Evolutionary conservation across 1,140 invertebrate species (phyloP).

Genomic region (Achatina immaculata): DNA sequence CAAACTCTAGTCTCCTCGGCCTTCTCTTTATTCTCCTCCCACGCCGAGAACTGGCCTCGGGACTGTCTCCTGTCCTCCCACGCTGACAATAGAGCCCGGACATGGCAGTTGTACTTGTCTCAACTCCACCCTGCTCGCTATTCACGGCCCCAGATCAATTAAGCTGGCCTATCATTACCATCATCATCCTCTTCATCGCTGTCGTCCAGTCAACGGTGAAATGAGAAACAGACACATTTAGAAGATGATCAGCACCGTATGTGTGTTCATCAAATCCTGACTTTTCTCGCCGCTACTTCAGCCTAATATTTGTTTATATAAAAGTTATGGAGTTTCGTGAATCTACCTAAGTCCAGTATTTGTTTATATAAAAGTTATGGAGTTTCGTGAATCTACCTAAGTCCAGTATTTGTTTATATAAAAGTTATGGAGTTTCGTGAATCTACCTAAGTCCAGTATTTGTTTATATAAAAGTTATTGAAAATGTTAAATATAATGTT

Average conservation of each 20-base stretch:
- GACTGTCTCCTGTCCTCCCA: not conserved
- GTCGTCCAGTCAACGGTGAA: not conserved
- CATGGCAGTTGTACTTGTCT: not conserved
- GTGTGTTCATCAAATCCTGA: no score
- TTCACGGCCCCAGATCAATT: not conserved
- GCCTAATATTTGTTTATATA: no score
- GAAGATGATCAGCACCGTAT: not conserved
- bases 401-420: no score
- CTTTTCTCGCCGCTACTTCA: no score
- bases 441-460: no score
- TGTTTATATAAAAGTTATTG: no score
- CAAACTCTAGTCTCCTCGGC: not conserved
- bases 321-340: no score
- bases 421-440: no score
- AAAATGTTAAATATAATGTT: no score
- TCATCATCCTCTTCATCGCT: not conserved
- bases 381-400: no score
- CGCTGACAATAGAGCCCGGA: not conserved
- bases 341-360: no score
- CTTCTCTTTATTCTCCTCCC: not conserved
- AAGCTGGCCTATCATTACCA: slow-evolving; percentile 23
- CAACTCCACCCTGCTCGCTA: not conserved
- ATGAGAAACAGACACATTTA: not conserved
- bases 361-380: no score
- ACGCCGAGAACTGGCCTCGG: not conserved